phyloP scores from a whole-genome alignment of 2,888 invertebrate genomes.

The Volucella inflata region DNA sequence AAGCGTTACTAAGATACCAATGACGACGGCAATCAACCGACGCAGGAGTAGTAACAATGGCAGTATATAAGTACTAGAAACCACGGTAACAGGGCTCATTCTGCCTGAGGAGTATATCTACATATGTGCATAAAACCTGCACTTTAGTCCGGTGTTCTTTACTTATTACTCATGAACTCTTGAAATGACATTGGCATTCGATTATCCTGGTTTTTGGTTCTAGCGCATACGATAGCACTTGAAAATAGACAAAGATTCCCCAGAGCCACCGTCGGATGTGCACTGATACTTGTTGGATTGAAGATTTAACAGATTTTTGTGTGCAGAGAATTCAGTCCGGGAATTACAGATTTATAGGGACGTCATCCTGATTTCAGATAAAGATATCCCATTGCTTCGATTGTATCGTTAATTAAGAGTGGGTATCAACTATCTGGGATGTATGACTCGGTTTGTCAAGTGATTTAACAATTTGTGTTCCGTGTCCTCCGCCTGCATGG shows the following conservation, averaged over 20 bases:
- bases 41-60: slow-evolving; percentile 44
- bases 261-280: slow-evolving; percentile 21
- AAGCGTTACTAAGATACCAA: slow-evolving; percentile 57
- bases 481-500: background rate
- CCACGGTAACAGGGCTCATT: slow-evolving; percentile 56
- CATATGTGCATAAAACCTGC: slow-evolving; percentile 29
- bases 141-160: slow-evolving; percentile 18
- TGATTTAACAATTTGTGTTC: slow-evolving; percentile 15
- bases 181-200: background rate
- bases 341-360: slow-evolving; percentile 27
- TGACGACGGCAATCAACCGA: slow-evolving; percentile 10
- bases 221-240: slow-evolving; percentile 17
- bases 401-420: background rate
- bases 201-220: slow-evolving; percentile 3
- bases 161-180: background rate
- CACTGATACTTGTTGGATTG: slow-evolving; percentile 1
- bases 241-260: slow-evolving; percentile 48
- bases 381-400: slow-evolving; percentile 40
- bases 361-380: slow-evolving; percentile 6
- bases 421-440: background rate
- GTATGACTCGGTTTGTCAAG: background rate
- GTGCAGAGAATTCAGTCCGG: slow-evolving; percentile 20
- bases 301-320: background rate
- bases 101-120: slow-evolving; percentile 23
- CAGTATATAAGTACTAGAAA: slow-evolving; percentile 68